Percentiles rank a stretch among this genome's conserved stretches.
Evolutionary conservation across 2,113 vertebrate species (phyloP).

Genomic region (Setophaga kirtlandii): DNA sequence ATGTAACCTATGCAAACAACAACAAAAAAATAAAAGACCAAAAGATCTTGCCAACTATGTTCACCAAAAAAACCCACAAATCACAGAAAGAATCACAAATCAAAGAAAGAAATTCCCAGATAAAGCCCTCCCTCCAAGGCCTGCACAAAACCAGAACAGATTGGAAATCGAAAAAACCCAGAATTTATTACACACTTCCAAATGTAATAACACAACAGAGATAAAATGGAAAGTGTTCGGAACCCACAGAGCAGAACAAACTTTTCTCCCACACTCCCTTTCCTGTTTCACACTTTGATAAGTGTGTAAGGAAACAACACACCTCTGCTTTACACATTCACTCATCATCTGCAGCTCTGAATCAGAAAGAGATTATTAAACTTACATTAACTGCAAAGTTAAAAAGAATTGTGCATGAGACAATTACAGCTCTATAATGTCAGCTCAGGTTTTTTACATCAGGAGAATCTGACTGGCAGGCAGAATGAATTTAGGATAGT

Average conservation of each 20-base stretch:
- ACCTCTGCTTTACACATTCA: not conserved
- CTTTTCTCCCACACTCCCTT: not conserved
- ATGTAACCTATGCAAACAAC: not conserved
- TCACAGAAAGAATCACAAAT: no score
- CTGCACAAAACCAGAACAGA: not conserved
- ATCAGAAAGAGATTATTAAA: not conserved
- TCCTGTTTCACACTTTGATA: not conserved
- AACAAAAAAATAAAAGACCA: not conserved
- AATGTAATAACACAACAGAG: not conserved
- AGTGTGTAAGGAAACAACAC: not conserved
- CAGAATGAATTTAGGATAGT: not conserved
- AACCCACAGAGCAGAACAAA: not conserved
- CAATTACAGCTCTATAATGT: not conserved
- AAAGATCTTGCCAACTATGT: not conserved
- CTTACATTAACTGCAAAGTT: not conserved
- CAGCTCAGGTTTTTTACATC: not conserved
- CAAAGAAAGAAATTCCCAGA: not conserved
- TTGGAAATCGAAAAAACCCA: not conserved
- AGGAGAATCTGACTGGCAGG: not conserved
- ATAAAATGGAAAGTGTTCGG: not conserved
- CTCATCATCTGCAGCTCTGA: not conserved
- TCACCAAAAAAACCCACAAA: not conserved
- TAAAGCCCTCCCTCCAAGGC: not conserved
- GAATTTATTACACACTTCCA: not conserved
- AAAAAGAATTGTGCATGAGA: not conserved